Base-by-base conservation (phyloP, 2,888 invertebrate genomes). In the Mythimna vitellina region DNA sequence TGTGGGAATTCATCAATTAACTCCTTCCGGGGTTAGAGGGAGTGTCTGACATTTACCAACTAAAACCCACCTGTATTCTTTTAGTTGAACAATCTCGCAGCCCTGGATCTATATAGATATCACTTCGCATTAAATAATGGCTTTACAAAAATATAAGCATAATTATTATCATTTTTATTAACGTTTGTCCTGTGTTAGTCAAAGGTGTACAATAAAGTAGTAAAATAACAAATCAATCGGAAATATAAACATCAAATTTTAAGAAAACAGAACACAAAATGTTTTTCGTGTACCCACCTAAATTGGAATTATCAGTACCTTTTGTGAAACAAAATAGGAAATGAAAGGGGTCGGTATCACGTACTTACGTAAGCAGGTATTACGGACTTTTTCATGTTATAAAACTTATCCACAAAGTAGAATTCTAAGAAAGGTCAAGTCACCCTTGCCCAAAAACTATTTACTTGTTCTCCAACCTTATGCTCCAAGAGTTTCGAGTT, bases 321-420 rank as follows among this genome's bases (percentile, higher is more conserved):
- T 78, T 78, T 74, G 62, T 74, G 67, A 65, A 73, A 61, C 67
- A 73, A 67, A 78, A 78, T 67, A 53, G 67, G 29, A 54, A 58
- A 73, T 58, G 64, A 73, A 75, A 76, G 72, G 73, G 77, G 65
- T 78, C 57, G 63, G 76, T 63, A 63, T 76, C 76, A 76, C 73
- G 65, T 78, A 60, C 57, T 72, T 66, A 53, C 66, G 57, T 63
- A 73, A 56, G 29, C 60, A 61, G 64, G 64, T 76, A 71, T 65
- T 53, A 51, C 20, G 42, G 56, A 62, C 51, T 78, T 53, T 38
- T 73, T 65, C 42, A 63, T 58, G 49, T 78, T 73, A 57, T 42
- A 54, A 61, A 73, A 38, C 65, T 62, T 62, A 78, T 78, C 62
- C 65, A 29, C 56, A 54, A 73, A 78, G 66, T 63, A 72, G 53